Evolutionary conservation across 2,888 invertebrate genomes (phyloP), one percentile per base, ranked within the genome.

Genomic region (Napeogenes sylphis): DNA sequence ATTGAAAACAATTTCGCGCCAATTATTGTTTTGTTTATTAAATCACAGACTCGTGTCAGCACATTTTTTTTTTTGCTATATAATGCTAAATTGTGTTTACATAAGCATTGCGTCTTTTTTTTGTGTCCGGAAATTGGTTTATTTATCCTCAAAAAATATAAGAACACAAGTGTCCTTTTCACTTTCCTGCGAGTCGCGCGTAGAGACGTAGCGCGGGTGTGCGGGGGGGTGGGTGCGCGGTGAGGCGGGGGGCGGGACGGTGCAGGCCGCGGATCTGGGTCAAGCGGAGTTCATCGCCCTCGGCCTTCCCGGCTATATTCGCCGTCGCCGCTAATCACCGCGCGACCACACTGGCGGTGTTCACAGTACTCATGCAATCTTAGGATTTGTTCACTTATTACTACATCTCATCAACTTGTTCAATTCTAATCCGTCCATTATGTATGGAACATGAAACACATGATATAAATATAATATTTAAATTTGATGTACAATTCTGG

Each of bases 261-360:
- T 65, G 70, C 68, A 68, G 68, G 72, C 70, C 71, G 75, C 81
- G 75, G 80, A 90, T 87, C 90, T 90, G 76, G 90, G 90, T 90
- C 90, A 89, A 85, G 85, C 89, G 74, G 88, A 90, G 90, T 88
- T 90, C 90, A 87, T 89, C 89, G 89, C 88, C 87, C 90, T 88
- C 90, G 90, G 90, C 90, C 90, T 90, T 90, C 90, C 88, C 87
- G 81, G 84, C 88, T 90, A 89, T 89, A 89, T 90, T 88, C 80
- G 85, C 84, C 83, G 82, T 82, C 85, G 86, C 85, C 71, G 70
- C 71, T 72, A 87, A 89, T 87, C 85, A 84, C 83, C 80, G 75
- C 80, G 75, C 77, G 71, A 70, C 74, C 71, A 74, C 58, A 72
- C 73, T 66, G 74, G 73, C 73, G 68, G 73, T 67, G 68, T 71